Evolutionary conservation across 2,113 vertebrate species (phyloP).

Genomic region (Trematomus loennbergii): DNA sequence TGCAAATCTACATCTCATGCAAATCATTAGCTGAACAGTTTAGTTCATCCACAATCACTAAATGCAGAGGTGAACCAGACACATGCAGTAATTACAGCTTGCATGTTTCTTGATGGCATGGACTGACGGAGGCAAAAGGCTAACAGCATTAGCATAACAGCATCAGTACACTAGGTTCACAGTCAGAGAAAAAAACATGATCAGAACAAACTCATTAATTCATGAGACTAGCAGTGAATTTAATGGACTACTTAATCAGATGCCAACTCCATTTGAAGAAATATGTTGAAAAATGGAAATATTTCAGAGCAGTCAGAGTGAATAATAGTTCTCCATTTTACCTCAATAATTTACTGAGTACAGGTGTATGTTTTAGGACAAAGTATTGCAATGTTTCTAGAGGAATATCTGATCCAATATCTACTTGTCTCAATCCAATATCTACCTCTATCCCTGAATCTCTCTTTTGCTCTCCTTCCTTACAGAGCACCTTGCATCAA

Average conservation of each 20-base stretch:
- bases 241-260: constrained; percentile 28
- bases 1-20: constrained; percentile 48
- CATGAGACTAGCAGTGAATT: constrained; percentile 17
- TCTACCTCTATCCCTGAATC: neutral
- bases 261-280: constrained; percentile 16
- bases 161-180: neutral
- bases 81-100: constrained; percentile 17
- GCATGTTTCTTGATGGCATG: constrained; percentile 12
- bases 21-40: constrained; percentile 16
- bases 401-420: constrained; percentile 26
- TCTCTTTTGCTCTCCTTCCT: neutral
- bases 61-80: constrained; percentile 15
- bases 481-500: constrained; percentile 15
- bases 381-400: constrained; percentile 7
- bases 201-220: constrained; percentile 4
- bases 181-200: neutral
- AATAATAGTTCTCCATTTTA: constrained; percentile 18
- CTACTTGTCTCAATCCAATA: constrained; percentile 28
- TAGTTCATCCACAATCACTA: neutral
- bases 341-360: constrained; percentile 12
- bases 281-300: neutral
- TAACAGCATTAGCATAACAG: neutral
- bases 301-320: neutral
- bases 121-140: constrained; percentile 12
- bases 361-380: constrained; percentile 27